A percentile compares a stretch with the other conserved stretches of the same genome.
Conservation (phyloP, 1,140 invertebrate genomes). For the Pseudomyrmex concolor region DNA sequence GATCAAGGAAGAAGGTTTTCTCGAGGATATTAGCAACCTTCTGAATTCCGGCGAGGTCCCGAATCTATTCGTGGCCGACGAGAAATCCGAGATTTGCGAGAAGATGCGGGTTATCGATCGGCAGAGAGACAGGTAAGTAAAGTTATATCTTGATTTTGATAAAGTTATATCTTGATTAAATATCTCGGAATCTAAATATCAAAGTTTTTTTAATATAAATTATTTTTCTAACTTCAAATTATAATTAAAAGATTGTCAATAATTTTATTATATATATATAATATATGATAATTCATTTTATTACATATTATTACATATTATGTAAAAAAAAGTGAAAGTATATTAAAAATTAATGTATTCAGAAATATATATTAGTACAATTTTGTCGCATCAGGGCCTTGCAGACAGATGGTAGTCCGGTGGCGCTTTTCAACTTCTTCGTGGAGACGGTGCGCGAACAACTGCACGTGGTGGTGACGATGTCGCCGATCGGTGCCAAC, state of each 20-base stretch:
- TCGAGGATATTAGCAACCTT: slow-evolving; percentile 97
- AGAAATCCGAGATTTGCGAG: slow-evolving; percentile 96
- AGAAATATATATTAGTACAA: background rate
- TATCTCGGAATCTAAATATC: too few relatives aligned
- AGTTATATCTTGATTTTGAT: background rate
- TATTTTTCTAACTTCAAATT: too few relatives aligned
- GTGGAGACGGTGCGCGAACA: slow-evolving; percentile 95
- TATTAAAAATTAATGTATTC: background rate
- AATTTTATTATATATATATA: too few relatives aligned
- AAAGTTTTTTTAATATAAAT: too few relatives aligned
- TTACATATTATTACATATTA: too few relatives aligned
- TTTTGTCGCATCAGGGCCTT: slow-evolving; percentile 87
- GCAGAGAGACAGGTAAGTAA: slow-evolving; percentile 89
- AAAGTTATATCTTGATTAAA: too few relatives aligned
- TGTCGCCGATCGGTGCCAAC: slow-evolving; percentile 95
- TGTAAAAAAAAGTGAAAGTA: background rate
- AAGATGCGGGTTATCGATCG: slow-evolving; percentile 97
- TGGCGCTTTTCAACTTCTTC: slow-evolving; percentile 96
- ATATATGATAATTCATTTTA: too few relatives aligned
- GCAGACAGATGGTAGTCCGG: slow-evolving; percentile 96
- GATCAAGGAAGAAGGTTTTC: slow-evolving; percentile 96
- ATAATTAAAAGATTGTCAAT: too few relatives aligned
- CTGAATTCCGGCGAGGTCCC: slow-evolving; percentile 97
- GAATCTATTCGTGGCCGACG: slow-evolving; percentile 94
- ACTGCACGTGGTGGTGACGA: slow-evolving; percentile 95